Base-by-base conservation (phyloP, 2,797 vertebrate genomes). In the Chaenodraco wilsoni region DNA sequence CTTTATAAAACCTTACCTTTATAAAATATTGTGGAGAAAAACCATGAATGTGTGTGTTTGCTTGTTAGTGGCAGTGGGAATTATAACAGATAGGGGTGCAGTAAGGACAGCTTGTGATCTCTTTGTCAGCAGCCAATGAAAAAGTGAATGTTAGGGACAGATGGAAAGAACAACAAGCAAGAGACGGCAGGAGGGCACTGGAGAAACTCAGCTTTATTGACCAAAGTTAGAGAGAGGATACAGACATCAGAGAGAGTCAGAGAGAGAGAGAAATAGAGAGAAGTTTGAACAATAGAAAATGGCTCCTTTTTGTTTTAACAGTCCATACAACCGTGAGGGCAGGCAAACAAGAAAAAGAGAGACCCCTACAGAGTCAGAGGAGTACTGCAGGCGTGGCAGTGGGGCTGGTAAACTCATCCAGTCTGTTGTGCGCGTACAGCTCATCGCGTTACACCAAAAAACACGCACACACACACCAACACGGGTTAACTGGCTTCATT, bases 161-260 rank as follows among this genome's bases (percentile, higher is more conserved):
- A 88, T 88, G 84, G 82, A 89, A 93, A 91, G 85, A 92, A 90
- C 82, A 90, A 91, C 86, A 92, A 92, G 91, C 92, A 78, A 83
- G 88, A 93, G 90, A 91, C 92, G 14, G 91, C 89, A 92, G 87
- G 85, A 73, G 86, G 87, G 86, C 85, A 90, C 88, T 92, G 88
- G 88, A 92, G 90, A 90, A 92, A 91, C 79, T 91, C 88, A 89
- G 90, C 89, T 93, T 93, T 93, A 93, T 93, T 92, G 88, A 91
- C 89, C 85, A 87, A 89, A 88, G 88, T 88, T 81, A 82, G 88
- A 88, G 79, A 87, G 82, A 87, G 69, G 75, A 82, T 89, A 92
- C 91, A 91, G 87, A 89, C 76, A 82, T 79, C 71, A 82, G 84
- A 86, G 81, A 62, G 23, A 70, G 69, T 62, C 54, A 67, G 60